Evolutionary conservation across 2,113 vertebrate genomes (phyloP), one percentile per base, ranked within the genome.

Genomic region (Pithys albifrons): DNA sequence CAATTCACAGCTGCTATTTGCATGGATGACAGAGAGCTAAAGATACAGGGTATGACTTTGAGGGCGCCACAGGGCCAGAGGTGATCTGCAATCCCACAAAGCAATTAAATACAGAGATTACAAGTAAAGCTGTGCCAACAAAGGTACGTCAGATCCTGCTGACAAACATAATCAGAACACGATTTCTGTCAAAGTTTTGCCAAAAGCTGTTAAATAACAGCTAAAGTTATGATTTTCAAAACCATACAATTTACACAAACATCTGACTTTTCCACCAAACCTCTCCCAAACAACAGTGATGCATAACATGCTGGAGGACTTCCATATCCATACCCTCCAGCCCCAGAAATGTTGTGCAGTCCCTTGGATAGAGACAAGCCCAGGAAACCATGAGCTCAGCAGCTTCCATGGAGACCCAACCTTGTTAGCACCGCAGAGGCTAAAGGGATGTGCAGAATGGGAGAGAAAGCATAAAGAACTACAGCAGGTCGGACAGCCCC

Each of bases 221-320:
- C 23, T 87, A 78, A 74, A 81, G 62, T 58, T 37, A 33, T 5
- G 1, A 37, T 78, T 93, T 77, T 71, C 25, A 33, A 86, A 73
- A 3, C 5, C 16, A 78, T 3, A 0, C 12, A 14, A 33, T 72
- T 72, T 45, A 70, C 12, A 46, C 37, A 86, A 89, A 62, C 7
- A 23, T 5, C 9, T 0, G 2, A 65, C 35, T 85, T 65, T 71
- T 81, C 57, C 78, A 66, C 29, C 54, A 79, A 82, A 59, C 17
- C 13, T 45, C 39, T 65, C 66, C 59, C 51, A 28, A 85, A 64
- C 23, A 55, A 52, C 0, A 0, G 45, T 31, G n/a, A 61, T 1
- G 2, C 0, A 0, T 48, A 57, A 65, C 1, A 2, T 2, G 12
- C n/a, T 75, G 52, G 8, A 48, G 74, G 39, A 55, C 51, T 78